Conservation (phyloP, 2,888 invertebrate species). For the Tinea trinotella region DNA sequence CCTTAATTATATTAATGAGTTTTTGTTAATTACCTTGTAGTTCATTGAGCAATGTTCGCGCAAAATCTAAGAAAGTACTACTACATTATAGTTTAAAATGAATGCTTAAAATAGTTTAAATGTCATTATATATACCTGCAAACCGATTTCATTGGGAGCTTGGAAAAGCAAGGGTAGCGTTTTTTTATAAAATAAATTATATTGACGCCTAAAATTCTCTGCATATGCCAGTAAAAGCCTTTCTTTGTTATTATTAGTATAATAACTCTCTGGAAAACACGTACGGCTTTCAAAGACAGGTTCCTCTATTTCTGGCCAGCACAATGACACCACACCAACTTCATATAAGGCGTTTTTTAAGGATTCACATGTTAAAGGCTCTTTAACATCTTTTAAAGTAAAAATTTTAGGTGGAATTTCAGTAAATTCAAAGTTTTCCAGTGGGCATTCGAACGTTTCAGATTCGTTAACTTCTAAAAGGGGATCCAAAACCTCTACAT, state of each 20-base stretch:
- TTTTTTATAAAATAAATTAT: constrained; percentile 67
- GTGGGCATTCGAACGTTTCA: constrained; percentile 34
- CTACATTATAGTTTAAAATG: background rate
- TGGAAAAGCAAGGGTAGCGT: constrained; percentile 79
- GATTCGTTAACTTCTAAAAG: constrained; percentile 57
- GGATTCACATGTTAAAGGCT: constrained; percentile 60
- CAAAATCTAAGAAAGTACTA: too few relatives aligned
- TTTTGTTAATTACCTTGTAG: background rate
- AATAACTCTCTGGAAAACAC: constrained; percentile 77
- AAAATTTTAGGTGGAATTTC: constrained; percentile 55
- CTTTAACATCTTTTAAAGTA: constrained; percentile 39
- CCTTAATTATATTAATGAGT: too few relatives aligned
- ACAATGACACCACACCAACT: constrained; percentile 74
- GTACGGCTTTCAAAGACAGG: constrained; percentile 71
- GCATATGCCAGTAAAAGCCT: constrained; percentile 79
- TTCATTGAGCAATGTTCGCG: too few relatives aligned
- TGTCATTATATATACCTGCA: constrained; percentile 74
- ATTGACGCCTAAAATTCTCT: constrained; percentile 85
- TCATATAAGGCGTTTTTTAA: constrained; percentile 73
- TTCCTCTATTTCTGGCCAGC: constrained; percentile 74
- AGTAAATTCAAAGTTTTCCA: constrained; percentile 40
- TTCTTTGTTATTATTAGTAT: constrained; percentile 78
- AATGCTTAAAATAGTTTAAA: too few relatives aligned
- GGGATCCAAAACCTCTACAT: constrained; percentile 43
- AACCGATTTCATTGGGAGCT: constrained; percentile 81